Conservation (phyloP, 2,888 invertebrate species). For the Phalera bucephala region DNA sequence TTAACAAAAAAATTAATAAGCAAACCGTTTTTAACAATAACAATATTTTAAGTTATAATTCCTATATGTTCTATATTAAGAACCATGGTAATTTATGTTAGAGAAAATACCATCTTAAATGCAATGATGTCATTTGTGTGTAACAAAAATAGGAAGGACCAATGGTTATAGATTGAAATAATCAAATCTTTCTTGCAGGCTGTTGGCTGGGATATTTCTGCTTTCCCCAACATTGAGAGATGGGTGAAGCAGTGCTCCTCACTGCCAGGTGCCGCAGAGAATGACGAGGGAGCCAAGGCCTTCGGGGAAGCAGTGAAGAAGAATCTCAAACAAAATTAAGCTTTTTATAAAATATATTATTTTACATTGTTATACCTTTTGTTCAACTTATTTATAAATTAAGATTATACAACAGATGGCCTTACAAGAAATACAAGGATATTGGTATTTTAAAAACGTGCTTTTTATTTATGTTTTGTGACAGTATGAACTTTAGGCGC, state of each 20-base stretch:
- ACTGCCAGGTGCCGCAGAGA: constrained; percentile 83
- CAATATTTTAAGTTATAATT: too few species aligned
- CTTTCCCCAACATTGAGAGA: constrained; percentile 80
- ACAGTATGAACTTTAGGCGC: too few species aligned
- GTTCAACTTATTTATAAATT: constrained; percentile 14
- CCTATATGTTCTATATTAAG: too few species aligned
- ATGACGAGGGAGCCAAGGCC: constrained; percentile 81
- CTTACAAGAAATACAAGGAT: constrained; percentile 7
- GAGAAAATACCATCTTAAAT: too few species aligned
- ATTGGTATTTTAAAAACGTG: too few species aligned
- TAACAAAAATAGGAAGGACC: too few species aligned
- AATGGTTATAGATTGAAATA: too few species aligned
- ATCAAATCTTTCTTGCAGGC: constrained; percentile 64
- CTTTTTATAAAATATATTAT: constrained; percentile 30
- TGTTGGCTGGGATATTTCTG: constrained; percentile 81
- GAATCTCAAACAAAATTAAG: constrained; percentile 53
- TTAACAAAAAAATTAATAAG: too few species aligned
- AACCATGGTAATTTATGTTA: too few species aligned
- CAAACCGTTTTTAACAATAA: too few species aligned
- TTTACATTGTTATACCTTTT: constrained; percentile 25
- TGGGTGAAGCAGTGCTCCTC: constrained; percentile 84
- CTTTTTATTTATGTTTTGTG: too few species aligned
- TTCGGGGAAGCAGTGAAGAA: constrained; percentile 83
- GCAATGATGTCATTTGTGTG: too few species aligned
- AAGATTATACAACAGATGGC: constrained; percentile 13